These are phyloP conservation scores for Amphipyra berbera DNA, from an alignment of 2,888 invertebrate species.

Conservation along the genomic window DNA sequence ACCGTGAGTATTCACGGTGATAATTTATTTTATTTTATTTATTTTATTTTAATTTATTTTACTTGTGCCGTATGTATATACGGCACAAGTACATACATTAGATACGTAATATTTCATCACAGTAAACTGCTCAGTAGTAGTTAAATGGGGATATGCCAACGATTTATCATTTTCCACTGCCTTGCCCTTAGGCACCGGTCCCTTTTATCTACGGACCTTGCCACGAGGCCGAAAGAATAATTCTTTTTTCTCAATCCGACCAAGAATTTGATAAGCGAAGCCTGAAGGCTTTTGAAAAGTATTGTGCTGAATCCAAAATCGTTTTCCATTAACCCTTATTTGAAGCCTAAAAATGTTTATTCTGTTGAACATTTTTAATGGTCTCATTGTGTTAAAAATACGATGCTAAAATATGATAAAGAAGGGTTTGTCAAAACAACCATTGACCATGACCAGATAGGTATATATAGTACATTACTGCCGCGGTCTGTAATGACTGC, in stretches of 20 bases:
- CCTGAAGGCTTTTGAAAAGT: slow-evolving; percentile 52
- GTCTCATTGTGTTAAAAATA: slow-evolving; percentile 8
- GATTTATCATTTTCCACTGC: slow-evolving; percentile 73
- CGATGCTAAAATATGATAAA: not conserved
- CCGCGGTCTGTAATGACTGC: no score
- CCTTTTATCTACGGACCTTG: slow-evolving; percentile 66
- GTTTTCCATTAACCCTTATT: slow-evolving; percentile 26
- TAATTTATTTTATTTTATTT: no score
- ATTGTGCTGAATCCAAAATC: slow-evolving; percentile 50
- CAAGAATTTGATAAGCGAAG: slow-evolving; percentile 61
- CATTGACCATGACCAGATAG: slow-evolving; percentile 6
- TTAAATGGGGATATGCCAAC: slow-evolving; percentile 64
- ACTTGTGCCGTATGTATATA: no score
- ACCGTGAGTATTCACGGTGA: no score
- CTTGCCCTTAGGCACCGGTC: slow-evolving; percentile 63
- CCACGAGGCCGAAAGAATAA: slow-evolving; percentile 59
- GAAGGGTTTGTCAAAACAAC: slow-evolving; percentile 8
- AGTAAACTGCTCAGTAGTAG: slow-evolving; percentile 62
- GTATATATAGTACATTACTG: no score
- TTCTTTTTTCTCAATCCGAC: slow-evolving; percentile 61
- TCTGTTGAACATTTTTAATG: slow-evolving; percentile 46
- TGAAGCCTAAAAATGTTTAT: slow-evolving; percentile 42
- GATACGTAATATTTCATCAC: slow-evolving; percentile 41
- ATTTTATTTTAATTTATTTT: no score
- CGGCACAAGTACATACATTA: slow-evolving; percentile 25